phyloP scores from a whole-genome alignment of 2,888 invertebrate genomes.

The Sylvicola fuscatus region DNA sequence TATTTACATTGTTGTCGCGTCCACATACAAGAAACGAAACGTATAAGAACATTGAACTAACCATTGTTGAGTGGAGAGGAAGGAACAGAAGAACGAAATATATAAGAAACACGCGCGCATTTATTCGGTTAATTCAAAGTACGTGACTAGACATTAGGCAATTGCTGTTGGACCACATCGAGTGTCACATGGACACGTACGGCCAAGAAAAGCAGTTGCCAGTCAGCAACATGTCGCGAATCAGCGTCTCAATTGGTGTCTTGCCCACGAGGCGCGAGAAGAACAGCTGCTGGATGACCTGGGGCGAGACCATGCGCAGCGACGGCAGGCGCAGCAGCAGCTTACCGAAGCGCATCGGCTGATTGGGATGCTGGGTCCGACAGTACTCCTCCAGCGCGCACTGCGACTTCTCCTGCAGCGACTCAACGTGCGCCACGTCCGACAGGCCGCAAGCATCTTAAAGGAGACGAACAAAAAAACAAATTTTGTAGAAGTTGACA shows the following conservation, averaged over 20 bases:
- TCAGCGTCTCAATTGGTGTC: conserved; percentile 93
- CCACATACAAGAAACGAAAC: no score
- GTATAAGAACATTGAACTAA: no score
- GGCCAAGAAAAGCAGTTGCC: conserved; percentile 90
- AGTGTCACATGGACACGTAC: conserved; percentile 91
- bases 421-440: conserved; percentile 88
- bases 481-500: neutral
- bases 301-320: conserved; percentile 77
- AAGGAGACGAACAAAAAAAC: conserved; percentile 21
- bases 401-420: conserved; percentile 93
- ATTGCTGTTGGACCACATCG: conserved; percentile 31
- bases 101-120: no score
- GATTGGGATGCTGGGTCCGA: conserved; percentile 90
- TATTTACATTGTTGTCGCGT: no score
- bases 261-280: conserved; percentile 94
- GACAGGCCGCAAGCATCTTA: conserved; percentile 92
- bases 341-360: conserved; percentile 91
- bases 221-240: conserved; percentile 89
- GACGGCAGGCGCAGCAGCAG: conserved; percentile 81
- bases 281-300: conserved; percentile 92
- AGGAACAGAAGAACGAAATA: no score
- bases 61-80: no score
- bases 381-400: conserved; percentile 97
- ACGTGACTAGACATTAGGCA: no score
- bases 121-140: no score